Evolutionary conservation across 2,797 vertebrate genomes (phyloP).

Genomic region (Chloroceryle inda): DNA sequence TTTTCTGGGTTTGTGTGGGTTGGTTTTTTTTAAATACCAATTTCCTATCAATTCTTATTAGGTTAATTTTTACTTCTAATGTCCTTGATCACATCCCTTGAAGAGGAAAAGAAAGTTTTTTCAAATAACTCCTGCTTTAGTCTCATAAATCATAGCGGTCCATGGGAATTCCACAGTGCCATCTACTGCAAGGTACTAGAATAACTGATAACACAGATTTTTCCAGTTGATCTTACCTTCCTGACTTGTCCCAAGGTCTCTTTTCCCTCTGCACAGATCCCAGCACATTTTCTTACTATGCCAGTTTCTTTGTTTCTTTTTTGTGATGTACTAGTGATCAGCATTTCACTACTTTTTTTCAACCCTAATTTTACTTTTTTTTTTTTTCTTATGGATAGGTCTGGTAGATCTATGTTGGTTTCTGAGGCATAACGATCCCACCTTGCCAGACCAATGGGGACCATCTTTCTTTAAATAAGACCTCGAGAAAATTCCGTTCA

Average conservation of each 20-base stretch:
- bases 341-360: background rate
- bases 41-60: background rate
- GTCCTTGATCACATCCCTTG: background rate
- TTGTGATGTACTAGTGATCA: background rate
- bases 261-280: background rate
- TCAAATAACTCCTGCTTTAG: background rate
- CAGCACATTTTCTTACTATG: background rate
- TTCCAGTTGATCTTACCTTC: background rate
- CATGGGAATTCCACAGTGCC: constrained; percentile 17
- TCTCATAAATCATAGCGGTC: background rate
- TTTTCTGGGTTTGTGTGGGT: background rate
- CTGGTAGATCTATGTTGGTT: background rate
- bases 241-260: background rate
- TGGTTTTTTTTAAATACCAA: background rate
- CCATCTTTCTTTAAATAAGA: background rate
- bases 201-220: background rate
- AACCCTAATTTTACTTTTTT: background rate
- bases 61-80: background rate
- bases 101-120: background rate
- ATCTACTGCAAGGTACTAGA: background rate
- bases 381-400: background rate
- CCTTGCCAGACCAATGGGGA: background rate
- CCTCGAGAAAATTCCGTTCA: constrained; percentile 41
- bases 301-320: background rate
- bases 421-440: background rate